Conservation (phyloP, 2,113 vertebrate genomes). For the Castor canadensis region DNA sequence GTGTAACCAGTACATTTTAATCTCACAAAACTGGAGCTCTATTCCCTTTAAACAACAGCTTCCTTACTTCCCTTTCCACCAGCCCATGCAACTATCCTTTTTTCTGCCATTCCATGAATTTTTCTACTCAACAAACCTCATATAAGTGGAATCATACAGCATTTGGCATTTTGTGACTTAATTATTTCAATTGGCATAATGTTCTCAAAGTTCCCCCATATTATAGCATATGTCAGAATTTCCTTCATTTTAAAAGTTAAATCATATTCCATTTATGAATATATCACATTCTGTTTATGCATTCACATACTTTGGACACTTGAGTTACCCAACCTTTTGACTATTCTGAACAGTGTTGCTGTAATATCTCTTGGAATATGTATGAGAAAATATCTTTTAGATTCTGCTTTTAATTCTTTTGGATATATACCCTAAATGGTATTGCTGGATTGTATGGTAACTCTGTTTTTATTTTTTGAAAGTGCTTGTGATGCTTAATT, state of each 20-base stretch:
- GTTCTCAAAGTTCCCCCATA: no score
- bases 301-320: neutral
- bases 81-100: neutral
- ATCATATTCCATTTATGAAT: no score
- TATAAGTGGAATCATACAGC: neutral
- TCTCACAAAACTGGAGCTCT: neutral
- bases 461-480: neutral
- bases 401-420: neutral
- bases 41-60: neutral
- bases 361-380: no score
- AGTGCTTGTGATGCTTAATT: neutral
- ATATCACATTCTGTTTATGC: no score
- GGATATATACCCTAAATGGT: neutral
- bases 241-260: no score
- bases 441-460: neutral
- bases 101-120: neutral
- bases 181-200: no score
- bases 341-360: no score
- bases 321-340: neutral
- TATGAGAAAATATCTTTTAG: neutral
- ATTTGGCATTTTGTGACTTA: neutral
- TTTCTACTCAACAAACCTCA: neutral
- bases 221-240: no score
- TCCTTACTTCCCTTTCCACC: neutral
- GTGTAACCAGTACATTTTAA: neutral